These are phyloP conservation scores for Torymus aiolomorphi DNA, from an alignment of 2,888 invertebrate genomes.

Conservation along the genomic window DNA sequence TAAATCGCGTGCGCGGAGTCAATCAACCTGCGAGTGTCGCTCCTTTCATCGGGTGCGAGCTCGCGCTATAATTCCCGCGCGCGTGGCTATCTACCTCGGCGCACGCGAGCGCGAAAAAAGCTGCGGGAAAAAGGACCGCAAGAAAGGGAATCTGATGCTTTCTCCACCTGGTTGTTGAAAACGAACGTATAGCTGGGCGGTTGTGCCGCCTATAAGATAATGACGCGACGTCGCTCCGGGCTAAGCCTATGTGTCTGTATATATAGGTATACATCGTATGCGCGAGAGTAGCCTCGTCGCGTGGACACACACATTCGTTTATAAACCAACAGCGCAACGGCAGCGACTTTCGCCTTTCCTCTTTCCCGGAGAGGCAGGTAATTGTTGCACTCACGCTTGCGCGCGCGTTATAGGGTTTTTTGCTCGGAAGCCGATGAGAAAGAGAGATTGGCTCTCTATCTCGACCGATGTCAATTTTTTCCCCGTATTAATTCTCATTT, in stretches of 20 bases:
- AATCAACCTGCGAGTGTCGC: no score
- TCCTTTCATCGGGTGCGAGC: no score
- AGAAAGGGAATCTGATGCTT: slow-evolving; percentile 21
- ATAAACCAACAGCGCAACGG: no score
- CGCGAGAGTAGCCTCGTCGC: no score
- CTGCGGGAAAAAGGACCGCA: not conserved
- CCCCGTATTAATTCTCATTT: no score
- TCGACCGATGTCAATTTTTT: slow-evolving; percentile 22
- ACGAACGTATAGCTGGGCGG: not conserved
- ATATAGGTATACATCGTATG: no score
- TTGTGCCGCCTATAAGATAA: slow-evolving; percentile 16
- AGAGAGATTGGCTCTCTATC: slow-evolving; percentile 37
- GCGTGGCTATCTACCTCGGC: no score
- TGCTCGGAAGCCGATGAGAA: slow-evolving; percentile 28
- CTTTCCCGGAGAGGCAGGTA: slow-evolving; percentile 28
- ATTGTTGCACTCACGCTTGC: slow-evolving; percentile 23
- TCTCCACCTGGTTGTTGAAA: slow-evolving; percentile 40
- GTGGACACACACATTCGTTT: no score
- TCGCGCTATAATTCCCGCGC: no score
- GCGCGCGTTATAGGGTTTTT: slow-evolving; percentile 16
- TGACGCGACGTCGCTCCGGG: slow-evolving; percentile 26
- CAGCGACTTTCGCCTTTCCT: slow-evolving; percentile 47
- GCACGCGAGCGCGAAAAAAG: not conserved
- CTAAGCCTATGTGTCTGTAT: not conserved
- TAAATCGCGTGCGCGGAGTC: no score